Evolutionary conservation across 2,113 vertebrate genomes (phyloP).

Genomic region (Carlito syrichta): DNA sequence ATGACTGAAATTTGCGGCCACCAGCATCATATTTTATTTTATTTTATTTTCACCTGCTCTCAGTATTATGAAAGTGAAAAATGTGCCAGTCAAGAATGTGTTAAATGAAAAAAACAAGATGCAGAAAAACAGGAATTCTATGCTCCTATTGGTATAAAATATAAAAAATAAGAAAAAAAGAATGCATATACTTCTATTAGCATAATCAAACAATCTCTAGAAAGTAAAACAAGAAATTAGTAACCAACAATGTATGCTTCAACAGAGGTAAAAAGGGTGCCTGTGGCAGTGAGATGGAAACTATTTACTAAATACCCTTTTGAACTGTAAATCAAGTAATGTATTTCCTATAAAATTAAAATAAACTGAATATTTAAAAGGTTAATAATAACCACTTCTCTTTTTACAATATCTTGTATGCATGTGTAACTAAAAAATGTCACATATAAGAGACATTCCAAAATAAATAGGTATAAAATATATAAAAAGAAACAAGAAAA

Average conservation of each 20-base stretch:
- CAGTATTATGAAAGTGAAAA: too few relatives aligned
- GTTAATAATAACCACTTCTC: conserved; percentile 2
- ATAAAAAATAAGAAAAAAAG: background rate
- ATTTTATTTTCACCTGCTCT: too few relatives aligned
- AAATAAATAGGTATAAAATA: conserved; percentile 4
- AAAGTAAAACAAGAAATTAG: background rate
- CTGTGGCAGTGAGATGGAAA: background rate
- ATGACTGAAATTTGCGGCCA: too few relatives aligned
- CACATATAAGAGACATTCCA: background rate
- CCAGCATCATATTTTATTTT: too few relatives aligned
- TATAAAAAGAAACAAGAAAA: background rate
- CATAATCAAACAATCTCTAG: background rate
- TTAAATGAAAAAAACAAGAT: background rate
- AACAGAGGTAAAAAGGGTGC: background rate
- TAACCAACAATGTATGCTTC: background rate
- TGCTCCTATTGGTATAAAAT: background rate
- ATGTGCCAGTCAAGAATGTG: too few relatives aligned
- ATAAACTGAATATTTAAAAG: too few relatives aligned
- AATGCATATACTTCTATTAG: background rate
- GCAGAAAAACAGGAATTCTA: background rate
- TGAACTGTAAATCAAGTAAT: background rate
- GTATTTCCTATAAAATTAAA: background rate
- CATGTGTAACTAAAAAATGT: background rate
- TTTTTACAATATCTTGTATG: background rate
- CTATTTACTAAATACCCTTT: background rate